Evolutionary conservation across 2,888 invertebrate species (phyloP).

Genomic region (Idaea biselata): DNA sequence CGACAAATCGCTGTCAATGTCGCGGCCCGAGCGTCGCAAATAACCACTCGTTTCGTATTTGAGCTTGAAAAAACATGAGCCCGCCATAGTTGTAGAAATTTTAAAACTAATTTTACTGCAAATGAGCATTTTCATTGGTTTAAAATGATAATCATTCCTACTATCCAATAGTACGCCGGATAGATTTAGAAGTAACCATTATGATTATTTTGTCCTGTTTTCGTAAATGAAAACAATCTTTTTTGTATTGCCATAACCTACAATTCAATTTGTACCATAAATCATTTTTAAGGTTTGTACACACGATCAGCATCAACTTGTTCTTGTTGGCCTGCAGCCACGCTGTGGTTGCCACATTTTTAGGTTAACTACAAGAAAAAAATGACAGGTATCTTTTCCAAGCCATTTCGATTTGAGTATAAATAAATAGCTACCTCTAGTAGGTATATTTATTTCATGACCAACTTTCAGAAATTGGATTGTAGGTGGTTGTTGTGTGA

Average conservation of each 20-base stretch:
- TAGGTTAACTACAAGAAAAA: no score
- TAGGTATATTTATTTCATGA: no score
- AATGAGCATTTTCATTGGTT: slow-evolving; percentile 7
- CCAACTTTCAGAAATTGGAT: no score
- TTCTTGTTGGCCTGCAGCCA: not conserved
- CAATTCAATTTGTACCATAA: not conserved
- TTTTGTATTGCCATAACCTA: not conserved
- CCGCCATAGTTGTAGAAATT: slow-evolving; percentile 69
- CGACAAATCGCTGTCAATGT: slow-evolving; percentile 76
- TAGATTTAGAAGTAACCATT: not conserved
- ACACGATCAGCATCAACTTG: not conserved
- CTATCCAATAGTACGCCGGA: not conserved
- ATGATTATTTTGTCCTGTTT: not conserved
- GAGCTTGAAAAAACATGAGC: slow-evolving; percentile 75
- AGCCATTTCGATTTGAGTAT: no score
- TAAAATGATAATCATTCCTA: not conserved
- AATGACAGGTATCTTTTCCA: no score
- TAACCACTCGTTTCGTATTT: slow-evolving; percentile 75
- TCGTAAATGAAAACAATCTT: not conserved
- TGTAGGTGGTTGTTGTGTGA: no score
- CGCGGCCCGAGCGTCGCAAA: slow-evolving; percentile 74
- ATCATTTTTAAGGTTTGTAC: not conserved
- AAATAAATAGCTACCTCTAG: no score
- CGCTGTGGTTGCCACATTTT: no score
- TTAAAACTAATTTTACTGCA: slow-evolving; percentile 35